Evolutionary conservation across 2,888 invertebrate species (phyloP), one percentile per base, ranked within the genome.

Genomic region (Spilosoma lubricipeda): DNA sequence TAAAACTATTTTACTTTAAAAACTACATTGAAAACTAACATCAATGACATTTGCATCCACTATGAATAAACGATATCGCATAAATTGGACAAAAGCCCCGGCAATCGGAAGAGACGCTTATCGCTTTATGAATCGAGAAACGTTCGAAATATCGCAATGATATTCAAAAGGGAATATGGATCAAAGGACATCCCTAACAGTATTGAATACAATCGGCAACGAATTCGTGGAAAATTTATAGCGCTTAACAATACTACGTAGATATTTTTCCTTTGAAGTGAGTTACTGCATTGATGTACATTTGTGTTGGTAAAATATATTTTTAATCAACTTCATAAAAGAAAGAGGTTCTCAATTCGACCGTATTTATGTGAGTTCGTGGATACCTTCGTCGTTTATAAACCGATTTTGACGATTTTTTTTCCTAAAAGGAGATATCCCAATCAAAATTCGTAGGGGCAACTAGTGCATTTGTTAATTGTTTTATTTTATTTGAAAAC

Each of bases 101-200:
- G 48, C 64, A 73, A 70, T 64, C 56, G 48, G 52, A 56, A 52
- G 65, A 36, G 36, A 15, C 52, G 30, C 59, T 64, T 52, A 69
- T 67, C 64, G 59, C 33, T 68, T 64, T 48, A 63, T 42, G n/a
- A 36, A 52, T 27, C n/a, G 56, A 33, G 23, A 30, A 65, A 70
- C n/a, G 56, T 36, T 66, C 27, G n/a, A 42, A 11, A 70, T 45
- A 65, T 42, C 42, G 33, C 33, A 36, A 70, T 66, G 45, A 73
- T 56, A 66, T 66, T 66, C 73, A 39, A 59, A 69, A 48, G 69
- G 36, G 42, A 56, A 70, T 65, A 59, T 36, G 42, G 70, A 70
- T 73, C 70, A 73, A 73, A 73, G 73, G 66, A 69, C 64, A 69
- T 42, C 27, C 30, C 9, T 65, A 52, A n/a, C 56, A 52, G 64